Percentiles rank a stretch among this genome's conserved stretches.
Conservation (phyloP, 1,140 invertebrate genomes). For the Mamestra configurata region DNA sequence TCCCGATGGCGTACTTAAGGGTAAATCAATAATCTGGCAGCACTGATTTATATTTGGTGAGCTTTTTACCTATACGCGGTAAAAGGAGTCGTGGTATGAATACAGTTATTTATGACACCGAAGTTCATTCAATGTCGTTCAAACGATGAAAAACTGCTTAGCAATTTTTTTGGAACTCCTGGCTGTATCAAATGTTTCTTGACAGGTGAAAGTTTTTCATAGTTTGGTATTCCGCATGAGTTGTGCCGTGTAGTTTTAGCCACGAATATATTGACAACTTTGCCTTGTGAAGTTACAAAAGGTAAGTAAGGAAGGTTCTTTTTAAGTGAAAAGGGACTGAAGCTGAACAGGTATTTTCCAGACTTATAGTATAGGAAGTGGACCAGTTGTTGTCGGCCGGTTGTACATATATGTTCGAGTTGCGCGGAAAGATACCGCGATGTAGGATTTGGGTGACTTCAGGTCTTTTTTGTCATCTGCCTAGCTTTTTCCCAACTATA, state of each 20-base stretch:
- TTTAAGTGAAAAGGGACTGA: neutral
- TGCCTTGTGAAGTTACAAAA: neutral
- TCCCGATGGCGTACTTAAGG: conserved; percentile 46
- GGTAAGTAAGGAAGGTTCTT: neutral
- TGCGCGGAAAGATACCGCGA: too few species aligned
- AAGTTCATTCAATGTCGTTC: conserved; percentile 44
- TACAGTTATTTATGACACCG: conserved; percentile 58
- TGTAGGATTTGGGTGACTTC: too few species aligned
- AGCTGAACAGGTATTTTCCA: neutral
- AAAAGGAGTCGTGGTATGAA: conserved; percentile 56
- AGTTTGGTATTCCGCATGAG: conserved; percentile 22
- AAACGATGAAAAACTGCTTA: conserved; percentile 44
- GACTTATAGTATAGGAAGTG: too few species aligned
- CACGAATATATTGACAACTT: conserved; percentile 2
- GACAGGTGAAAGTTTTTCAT: conserved; percentile 41
- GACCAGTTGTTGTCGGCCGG: too few species aligned
- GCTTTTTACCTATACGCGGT: conserved; percentile 53
- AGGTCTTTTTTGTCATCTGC: too few species aligned
- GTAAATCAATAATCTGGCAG: conserved; percentile 50
- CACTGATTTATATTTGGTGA: conserved; percentile 57
- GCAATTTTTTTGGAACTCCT: conserved; percentile 40
- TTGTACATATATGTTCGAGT: too few species aligned
- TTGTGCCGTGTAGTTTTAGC: neutral
- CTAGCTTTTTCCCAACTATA: too few species aligned
- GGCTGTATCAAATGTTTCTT: conserved; percentile 30